These are phyloP conservation scores for Ophion ellenae DNA, from an alignment of 2,888 invertebrate genomes.

Conservation along the genomic window DNA sequence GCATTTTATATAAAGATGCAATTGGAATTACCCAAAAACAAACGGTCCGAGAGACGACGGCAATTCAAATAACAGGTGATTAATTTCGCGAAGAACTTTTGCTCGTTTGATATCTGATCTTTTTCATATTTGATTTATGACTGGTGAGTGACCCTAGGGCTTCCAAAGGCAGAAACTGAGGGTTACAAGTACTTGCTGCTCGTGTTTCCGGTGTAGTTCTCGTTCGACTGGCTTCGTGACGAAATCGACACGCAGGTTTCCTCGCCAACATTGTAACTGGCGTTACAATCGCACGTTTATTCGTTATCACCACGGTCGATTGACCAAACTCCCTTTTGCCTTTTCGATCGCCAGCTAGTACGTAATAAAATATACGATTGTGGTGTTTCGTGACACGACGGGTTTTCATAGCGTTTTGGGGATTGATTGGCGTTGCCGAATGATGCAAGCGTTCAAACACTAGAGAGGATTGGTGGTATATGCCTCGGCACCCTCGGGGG, in stretches of 20 bases:
- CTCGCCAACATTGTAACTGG: conserved; percentile 1
- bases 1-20: too few species aligned
- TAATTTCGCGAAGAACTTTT: too few species aligned
- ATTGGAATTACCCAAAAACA: too few species aligned
- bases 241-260: neutral
- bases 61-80: too few species aligned
- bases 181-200: neutral
- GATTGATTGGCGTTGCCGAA: conserved; percentile 55
- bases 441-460: conserved; percentile 38
- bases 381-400: conserved; percentile 52
- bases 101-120: too few species aligned
- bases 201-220: neutral
- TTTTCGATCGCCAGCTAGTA: conserved; percentile 15
- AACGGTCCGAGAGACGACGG: too few species aligned
- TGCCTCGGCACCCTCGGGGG: conserved; percentile 18
- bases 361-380: conserved; percentile 38
- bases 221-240: neutral
- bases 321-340: neutral
- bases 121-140: too few species aligned
- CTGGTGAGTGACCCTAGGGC: too few species aligned
- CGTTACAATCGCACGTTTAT: conserved; percentile 30
- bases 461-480: conserved; percentile 15
- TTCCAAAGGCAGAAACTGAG: neutral
- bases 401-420: conserved; percentile 50
- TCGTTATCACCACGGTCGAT: conserved; percentile 1